Evolutionary conservation across 1,140 invertebrate species (phyloP), one percentile per base, ranked within the genome.

Genomic region (Drosophila suzukii): DNA sequence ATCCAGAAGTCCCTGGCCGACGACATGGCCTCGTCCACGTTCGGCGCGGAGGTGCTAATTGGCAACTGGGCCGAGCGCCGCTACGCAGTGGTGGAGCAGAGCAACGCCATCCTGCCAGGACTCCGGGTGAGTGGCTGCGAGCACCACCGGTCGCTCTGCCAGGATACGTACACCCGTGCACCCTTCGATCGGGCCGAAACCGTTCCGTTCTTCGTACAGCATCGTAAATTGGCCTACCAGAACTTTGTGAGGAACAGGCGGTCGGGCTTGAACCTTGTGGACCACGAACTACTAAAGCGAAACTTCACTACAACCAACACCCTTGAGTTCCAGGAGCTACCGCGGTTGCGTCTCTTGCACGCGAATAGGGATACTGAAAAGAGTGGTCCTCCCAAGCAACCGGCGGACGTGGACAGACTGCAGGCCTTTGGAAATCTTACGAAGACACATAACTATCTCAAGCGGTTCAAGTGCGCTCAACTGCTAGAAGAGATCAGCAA

Each of bases 41-140:
- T 74, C 56, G 38, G 80, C 27, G 57, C 49, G 11, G 44, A 58
- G 24, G 83, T 88, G 39, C 59, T 88, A 1, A 50, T 88, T 36
- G 83, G 84, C 7, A 88, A 88, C 43, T 88, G 83, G 83, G 7
- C 66, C 4, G 80, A 84, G 50, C 80, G 83, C 6, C 83, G 79
- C 3, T 89, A 74, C 30, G 39, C 17, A 7, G 34, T 46, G 1
- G 61, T 58, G 34, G 60, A 67, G 11, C 60, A 84, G 27, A 65
- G 63, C 34, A 88, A 80, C 34, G 79, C 80, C 34, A 89, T 83
- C 12, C 20, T 88, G 47, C 83, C 83, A 0, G 76, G 76, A 0
- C 36, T 89, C 11, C n/a, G 32, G 20, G 15, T 47, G 4, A 58
- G 63, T 1, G 15, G 38, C 0, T 88, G 83, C 20, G 84, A 88